Base-by-base conservation (phyloP, 2,888 invertebrate species). In the Limnephilus rhombicus region DNA sequence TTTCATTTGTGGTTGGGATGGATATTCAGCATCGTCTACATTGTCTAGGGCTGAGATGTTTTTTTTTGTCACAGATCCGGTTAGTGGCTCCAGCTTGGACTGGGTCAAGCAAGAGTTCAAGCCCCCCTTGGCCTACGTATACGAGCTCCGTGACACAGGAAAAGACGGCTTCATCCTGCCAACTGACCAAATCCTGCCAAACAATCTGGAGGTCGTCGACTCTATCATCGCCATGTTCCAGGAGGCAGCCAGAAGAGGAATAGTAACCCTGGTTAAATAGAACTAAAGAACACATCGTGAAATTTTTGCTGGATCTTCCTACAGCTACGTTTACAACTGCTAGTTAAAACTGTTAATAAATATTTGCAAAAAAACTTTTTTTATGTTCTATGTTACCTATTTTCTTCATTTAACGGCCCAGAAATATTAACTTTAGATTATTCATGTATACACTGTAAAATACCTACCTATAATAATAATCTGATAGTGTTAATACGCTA, bases 131-230 rank as follows among this genome's bases (percentile, higher is more conserved):
- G 95, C 95, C 1, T 95, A 95, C 94, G 95, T 95, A 92, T 95
- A 95, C 15, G 95, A 95, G 90, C 95, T 98, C 0, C 96, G 97
- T 2, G 98, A 98, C 94, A 96, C 95, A 5, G 98, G 98, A 0
- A 94, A 95, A 0, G 97, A 96, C 94, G 98, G 98, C 0, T 97
- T 98, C 94, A 94, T 98, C 0, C 95, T 98, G 0, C 98, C 98
- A 0, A 94, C 97, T 0, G 94, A 95, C 0, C 96, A 97, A 94
- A 98, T 98, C 92, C 94, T 96, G 11, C 96, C 97, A 18, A 96
- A 97, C 12, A 97, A 96, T 89, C 94, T 96, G 85, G 98, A 98
- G 94, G 95, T 96, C 0, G 94, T 97, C 92, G 95, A 95, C 31
- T 97, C 97, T 0, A 94, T 97, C 29, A 92, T 96, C 0, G 96